Evolutionary conservation across 2,888 invertebrate species (phyloP), one percentile per base, ranked within the genome.

Genomic region (Dryomyza anilis): DNA sequence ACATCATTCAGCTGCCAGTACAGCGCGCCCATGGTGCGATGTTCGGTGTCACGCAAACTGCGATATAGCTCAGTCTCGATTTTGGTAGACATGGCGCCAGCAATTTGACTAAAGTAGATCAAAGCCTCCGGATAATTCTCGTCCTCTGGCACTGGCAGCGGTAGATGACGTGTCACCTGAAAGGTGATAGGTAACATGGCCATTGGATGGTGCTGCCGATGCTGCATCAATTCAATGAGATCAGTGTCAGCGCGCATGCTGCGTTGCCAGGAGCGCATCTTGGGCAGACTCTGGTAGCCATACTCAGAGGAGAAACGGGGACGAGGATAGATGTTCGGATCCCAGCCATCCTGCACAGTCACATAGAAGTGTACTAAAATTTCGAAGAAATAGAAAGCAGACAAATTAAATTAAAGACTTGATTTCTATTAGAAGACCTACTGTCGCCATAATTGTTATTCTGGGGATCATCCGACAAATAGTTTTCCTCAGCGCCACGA

Each of bases 1-100:
- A 98, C 93, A 81, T 98, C 98, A 80, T 98, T 98, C 12, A 98
- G 84, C 83, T 99, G 98, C 98, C 98, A 99, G 82, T 96, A 99
- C 61, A 99, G 85, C 0, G 97, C 95, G 0, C 98, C 98, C 96
- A 97, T 98, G 0, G 97, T 98, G 7, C 74, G 72, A 45, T 78
- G 73, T 2, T 74, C 69, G 0, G 81, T 80, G 43, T 78, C 75
- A 8, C 82, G 73, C 10, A 79, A 67, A 61, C 90, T 89, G 36
- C 94, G 86, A 81, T 95, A 95, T 66, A 87, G 86, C 78, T 98
- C 97, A 0, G 94, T 91, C 83, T 96, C 91, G 3, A 89, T 86
- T 82, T 94, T 94, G 45, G 94, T 88, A 0, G 93, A 88, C 87
- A 96, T 89, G 0, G 97, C 96, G 86, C 98, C 98, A 68, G 86